Conservation (phyloP, 2,888 invertebrate species). For the Brachynemurus nebulosus region DNA sequence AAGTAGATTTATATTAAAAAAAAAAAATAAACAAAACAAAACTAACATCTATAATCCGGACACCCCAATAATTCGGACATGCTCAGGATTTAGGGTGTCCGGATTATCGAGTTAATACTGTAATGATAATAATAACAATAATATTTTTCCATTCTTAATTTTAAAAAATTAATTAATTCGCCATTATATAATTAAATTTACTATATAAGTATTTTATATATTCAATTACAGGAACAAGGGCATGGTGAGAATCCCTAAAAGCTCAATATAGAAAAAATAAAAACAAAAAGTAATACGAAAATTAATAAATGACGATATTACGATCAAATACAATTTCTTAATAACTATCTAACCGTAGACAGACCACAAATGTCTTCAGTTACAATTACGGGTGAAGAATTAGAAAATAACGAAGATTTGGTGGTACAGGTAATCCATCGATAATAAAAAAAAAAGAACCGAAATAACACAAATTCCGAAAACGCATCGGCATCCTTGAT, state of each 20-base stretch:
- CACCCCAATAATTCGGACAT: no score
- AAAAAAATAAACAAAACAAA: no score
- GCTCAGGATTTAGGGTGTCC: no score
- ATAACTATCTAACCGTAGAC: slow-evolving; percentile 4
- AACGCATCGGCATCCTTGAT: neutral
- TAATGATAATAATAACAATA: no score
- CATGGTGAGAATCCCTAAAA: slow-evolving; percentile 13
- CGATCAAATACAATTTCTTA: slow-evolving; percentile 8
- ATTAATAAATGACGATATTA: slow-evolving; percentile 6
- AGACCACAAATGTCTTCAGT: slow-evolving; percentile 8
- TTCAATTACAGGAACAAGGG: slow-evolving; percentile 20
- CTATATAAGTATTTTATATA: neutral
- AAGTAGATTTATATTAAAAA: no score
- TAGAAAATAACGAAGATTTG: slow-evolving; percentile 6
- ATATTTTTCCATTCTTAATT: no score
- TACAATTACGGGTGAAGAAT: slow-evolving; percentile 5
- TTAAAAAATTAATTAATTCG: neutral
- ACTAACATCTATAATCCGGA: no score
- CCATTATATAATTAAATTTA: neutral
- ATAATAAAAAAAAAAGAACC: neutral
- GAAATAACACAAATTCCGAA: neutral
- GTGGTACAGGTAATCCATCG: neutral
- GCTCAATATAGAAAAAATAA: slow-evolving; percentile 5
- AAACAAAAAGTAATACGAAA: slow-evolving; percentile 6
- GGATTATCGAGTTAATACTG: no score